Evolutionary conservation across 2,113 vertebrate genomes (phyloP).

Genomic region (Garra rufa): DNA sequence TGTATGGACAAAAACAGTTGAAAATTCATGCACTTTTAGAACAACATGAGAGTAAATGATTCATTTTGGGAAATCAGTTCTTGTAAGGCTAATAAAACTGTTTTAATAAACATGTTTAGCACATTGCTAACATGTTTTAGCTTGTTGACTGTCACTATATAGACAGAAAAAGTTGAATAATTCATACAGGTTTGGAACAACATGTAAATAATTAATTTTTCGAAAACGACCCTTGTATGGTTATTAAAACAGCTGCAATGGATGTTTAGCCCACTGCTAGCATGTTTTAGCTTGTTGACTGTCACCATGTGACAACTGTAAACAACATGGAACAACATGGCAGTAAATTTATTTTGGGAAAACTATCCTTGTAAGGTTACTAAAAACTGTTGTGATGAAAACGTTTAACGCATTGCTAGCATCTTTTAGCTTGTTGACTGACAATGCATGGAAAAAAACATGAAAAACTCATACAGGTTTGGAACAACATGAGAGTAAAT

Average conservation of each 20-base stretch:
- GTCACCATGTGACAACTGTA: too few relatives aligned
- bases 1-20: background rate
- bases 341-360: too few relatives aligned
- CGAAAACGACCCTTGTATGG: background rate
- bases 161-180: background rate
- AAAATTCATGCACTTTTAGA: background rate
- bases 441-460: background rate
- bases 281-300: background rate
- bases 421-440: background rate
- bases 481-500: background rate
- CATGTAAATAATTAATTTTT: background rate
- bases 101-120: background rate
- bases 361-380: too few relatives aligned
- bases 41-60: background rate
- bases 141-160: too few relatives aligned
- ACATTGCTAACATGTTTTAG: background rate
- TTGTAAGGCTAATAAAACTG: background rate
- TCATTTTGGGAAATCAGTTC: background rate
- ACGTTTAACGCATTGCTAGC: background rate
- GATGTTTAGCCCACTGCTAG: background rate
- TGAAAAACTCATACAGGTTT: background rate
- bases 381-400: too few relatives aligned
- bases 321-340: too few relatives aligned
- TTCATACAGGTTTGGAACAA: background rate
- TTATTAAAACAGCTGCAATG: background rate